These are phyloP conservation scores for Ommatoiulus sabulosus DNA, from an alignment of 2,888 invertebrate genomes.

Conservation along the genomic window DNA sequence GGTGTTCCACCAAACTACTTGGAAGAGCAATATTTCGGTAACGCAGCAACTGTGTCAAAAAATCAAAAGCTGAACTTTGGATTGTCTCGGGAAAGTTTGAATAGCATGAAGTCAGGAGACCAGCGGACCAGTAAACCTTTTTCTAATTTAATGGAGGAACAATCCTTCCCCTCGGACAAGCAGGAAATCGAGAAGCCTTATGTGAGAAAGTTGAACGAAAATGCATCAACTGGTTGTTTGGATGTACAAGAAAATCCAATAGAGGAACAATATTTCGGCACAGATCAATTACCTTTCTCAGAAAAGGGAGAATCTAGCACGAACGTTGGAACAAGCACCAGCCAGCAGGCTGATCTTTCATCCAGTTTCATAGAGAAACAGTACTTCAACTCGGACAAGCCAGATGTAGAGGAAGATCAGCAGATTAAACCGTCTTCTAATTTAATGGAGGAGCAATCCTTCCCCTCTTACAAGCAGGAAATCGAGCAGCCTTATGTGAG, in stretches of 20 bases:
- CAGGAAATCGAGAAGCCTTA: neutral
- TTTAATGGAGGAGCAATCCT: slow-evolving; percentile 48
- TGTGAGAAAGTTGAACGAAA: neutral
- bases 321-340: neutral
- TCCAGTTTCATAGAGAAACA: slow-evolving; percentile 7
- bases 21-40: neutral
- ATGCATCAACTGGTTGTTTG: neutral
- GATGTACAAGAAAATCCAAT: slow-evolving; percentile 23
- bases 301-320: neutral
- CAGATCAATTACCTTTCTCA: neutral
- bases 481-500: neutral
- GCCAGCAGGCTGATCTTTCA: neutral
- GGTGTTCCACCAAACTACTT: neutral
- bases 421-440: neutral
- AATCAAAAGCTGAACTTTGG: neutral
- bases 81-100: neutral
- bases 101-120: neutral
- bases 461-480: neutral
- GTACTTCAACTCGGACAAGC: neutral
- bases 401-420: neutral
- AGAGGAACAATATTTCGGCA: slow-evolving; percentile 58
- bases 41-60: neutral
- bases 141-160: neutral
- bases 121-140: neutral
- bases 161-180: slow-evolving; percentile 7